Evolutionary conservation across 2,888 invertebrate genomes (phyloP).

Genomic region (Escarpia spicata): DNA sequence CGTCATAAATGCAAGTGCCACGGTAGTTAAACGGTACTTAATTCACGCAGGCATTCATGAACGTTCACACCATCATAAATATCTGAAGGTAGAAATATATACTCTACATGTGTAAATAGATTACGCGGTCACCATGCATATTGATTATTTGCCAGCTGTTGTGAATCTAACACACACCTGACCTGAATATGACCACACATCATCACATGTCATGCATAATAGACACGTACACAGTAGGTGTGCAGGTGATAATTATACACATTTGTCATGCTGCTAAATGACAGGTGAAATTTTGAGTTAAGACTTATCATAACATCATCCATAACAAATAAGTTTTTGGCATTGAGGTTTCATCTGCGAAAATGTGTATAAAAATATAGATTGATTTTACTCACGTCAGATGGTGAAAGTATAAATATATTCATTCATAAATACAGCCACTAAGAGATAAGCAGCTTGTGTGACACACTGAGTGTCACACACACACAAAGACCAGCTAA

Average conservation of each 20-base stretch:
- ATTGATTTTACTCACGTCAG: conserved; percentile 6
- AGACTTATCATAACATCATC: background rate
- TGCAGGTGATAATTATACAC: background rate
- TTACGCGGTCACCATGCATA: background rate
- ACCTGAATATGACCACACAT: background rate
- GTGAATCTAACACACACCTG: background rate
- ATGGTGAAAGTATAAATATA: conserved; percentile 16
- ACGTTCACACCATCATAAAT: background rate
- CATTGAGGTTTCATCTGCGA: background rate
- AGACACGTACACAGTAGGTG: background rate
- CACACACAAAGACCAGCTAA: background rate
- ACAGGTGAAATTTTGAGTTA: too few species aligned
- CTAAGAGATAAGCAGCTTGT: background rate
- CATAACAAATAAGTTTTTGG: background rate
- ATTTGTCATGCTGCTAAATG: background rate
- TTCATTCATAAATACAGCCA: conserved; percentile 2
- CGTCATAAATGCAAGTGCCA: conserved; percentile 16
- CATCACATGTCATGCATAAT: background rate
- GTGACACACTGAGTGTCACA: background rate
- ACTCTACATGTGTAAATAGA: conserved; percentile 14
- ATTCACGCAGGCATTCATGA: background rate
- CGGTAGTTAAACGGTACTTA: conserved; percentile 2
- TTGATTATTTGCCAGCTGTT: background rate
- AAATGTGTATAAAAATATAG: background rate
- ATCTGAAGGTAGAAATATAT: conserved; percentile 4